Evolutionary conservation across 2,888 invertebrate species (phyloP).

Genomic region (Napeogenes inachia): DNA sequence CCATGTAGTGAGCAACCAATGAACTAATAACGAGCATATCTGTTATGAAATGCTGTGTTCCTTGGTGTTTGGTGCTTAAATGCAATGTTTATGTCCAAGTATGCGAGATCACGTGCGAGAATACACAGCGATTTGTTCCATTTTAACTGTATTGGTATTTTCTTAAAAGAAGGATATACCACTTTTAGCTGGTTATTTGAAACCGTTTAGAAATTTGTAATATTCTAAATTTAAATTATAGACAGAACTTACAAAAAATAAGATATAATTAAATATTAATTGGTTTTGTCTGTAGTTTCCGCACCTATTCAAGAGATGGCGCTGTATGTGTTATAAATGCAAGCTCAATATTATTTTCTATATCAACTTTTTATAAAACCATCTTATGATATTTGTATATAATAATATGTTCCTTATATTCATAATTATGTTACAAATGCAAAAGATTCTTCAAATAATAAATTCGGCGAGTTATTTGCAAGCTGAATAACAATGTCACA

Average conservation of each 20-base stretch:
- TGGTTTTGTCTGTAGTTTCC: neutral
- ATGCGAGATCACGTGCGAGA: conserved; percentile 21
- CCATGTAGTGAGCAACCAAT: neutral
- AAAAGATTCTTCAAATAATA: no score
- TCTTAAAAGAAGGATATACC: conserved; percentile 6
- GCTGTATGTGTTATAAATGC: neutral
- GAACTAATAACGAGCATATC: neutral
- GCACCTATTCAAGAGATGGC: neutral
- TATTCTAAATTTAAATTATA: no score
- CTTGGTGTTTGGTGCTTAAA: neutral
- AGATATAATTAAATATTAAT: neutral
- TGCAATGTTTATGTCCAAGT: conserved; percentile 6
- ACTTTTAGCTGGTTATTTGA: neutral
- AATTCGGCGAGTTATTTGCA: neutral
- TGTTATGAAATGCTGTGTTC: neutral
- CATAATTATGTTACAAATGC: no score
- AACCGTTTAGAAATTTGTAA: neutral
- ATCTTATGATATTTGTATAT: no score
- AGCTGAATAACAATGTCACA: neutral
- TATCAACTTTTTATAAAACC: no score
- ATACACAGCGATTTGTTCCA: conserved; percentile 21
- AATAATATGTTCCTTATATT: no score
- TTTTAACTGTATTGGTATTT: conserved; percentile 16
- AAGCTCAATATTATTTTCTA: no score
- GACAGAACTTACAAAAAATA: no score